Conservation (phyloP, 2,113 vertebrate genomes). For the Pseudopodoces humilis region DNA sequence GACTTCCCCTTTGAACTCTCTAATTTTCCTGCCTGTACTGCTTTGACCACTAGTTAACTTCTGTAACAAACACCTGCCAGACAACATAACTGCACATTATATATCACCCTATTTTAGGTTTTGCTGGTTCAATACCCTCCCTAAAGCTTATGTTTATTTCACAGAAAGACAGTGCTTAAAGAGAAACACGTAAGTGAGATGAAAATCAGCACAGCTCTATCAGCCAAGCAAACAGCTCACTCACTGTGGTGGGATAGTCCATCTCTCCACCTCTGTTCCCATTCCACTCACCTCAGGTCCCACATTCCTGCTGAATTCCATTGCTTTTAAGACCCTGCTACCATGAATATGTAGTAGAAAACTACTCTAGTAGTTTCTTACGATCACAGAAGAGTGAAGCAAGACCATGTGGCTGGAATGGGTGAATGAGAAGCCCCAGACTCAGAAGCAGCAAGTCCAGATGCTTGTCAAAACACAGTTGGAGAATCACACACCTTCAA, state of each 20-base stretch:
- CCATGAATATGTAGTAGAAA: not conserved
- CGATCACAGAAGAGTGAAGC: not conserved
- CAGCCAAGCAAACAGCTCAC: not conserved
- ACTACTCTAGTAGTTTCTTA: not conserved
- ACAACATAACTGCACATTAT: not conserved
- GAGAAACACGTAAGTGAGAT: not conserved
- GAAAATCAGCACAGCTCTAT: not conserved
- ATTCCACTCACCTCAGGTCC: not conserved
- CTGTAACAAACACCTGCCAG: not conserved
- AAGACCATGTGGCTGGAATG: not conserved
- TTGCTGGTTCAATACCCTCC: not conserved
- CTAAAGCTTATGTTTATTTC: not conserved
- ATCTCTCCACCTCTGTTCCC: accelerated
- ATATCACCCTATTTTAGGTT: not conserved
- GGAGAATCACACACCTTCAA: not conserved
- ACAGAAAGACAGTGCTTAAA: not conserved
- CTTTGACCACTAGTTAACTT: not conserved
- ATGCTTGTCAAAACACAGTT: accelerated
- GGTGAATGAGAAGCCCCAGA: not conserved
- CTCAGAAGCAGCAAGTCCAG: not conserved
- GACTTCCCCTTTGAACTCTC: not conserved
- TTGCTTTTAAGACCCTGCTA: accelerated
- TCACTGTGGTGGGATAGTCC: not conserved
- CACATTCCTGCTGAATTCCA: not conserved
- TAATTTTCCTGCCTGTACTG: not conserved